These are phyloP conservation scores for Nemotelus nigrinus DNA, from an alignment of 2,888 invertebrate species.

Conservation along the genomic window DNA sequence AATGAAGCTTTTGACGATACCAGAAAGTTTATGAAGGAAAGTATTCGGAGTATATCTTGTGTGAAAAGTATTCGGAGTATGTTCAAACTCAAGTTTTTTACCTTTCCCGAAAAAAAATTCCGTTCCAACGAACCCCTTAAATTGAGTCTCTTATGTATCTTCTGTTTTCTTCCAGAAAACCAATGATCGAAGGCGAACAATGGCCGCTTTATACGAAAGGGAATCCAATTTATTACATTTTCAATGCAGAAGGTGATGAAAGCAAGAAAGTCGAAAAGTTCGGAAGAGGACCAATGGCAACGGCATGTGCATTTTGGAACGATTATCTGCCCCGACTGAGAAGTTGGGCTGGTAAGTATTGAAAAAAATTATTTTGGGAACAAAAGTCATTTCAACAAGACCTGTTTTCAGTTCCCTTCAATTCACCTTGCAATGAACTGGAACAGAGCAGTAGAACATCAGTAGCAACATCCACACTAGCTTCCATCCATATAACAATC, in stretches of 20 bases:
- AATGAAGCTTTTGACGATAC: no score
- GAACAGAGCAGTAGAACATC: slow-evolving; percentile 51
- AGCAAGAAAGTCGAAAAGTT: slow-evolving; percentile 69
- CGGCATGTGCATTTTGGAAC: slow-evolving; percentile 96
- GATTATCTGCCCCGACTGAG: slow-evolving; percentile 90
- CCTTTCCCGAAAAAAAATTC: no score
- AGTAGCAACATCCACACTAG: slow-evolving; percentile 19
- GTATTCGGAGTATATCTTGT: no score
- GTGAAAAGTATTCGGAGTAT: neutral
- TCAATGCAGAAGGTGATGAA: slow-evolving; percentile 82
- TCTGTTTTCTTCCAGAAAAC: slow-evolving; percentile 50
- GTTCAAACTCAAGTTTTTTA: neutral
- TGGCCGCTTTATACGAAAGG: slow-evolving; percentile 90
- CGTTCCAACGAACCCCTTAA: neutral
- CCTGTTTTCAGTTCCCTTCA: slow-evolving; percentile 46
- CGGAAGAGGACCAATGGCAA: slow-evolving; percentile 79
- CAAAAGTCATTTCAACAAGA: neutral
- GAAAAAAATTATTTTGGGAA: neutral
- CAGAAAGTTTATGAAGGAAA: no score
- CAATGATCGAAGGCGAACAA: slow-evolving; percentile 66
- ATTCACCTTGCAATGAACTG: slow-evolving; percentile 49
- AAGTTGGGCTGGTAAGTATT: slow-evolving; percentile 72
- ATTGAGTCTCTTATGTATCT: neutral
- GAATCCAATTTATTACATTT: slow-evolving; percentile 88
- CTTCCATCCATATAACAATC: slow-evolving; percentile 31